Evolutionary conservation across 2,888 invertebrate species (phyloP).

Genomic region (Thecocarcelia acutangulata): DNA sequence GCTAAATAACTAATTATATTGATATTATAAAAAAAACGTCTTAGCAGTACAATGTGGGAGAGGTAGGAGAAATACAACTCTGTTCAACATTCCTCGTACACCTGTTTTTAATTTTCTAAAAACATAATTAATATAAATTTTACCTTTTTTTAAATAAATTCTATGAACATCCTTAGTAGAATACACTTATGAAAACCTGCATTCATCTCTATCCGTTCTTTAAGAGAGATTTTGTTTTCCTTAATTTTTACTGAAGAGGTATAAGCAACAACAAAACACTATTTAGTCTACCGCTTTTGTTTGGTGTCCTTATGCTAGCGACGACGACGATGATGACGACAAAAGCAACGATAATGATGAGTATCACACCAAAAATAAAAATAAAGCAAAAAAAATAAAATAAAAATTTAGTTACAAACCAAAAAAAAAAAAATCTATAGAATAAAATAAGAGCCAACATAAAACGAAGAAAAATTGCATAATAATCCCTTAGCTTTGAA

Average conservation of each 20-base stretch:
- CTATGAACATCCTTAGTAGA: constrained; percentile 34
- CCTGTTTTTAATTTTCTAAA: too few relatives aligned
- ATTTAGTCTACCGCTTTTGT: constrained; percentile 38
- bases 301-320: constrained; percentile 63
- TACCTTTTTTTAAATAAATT: background rate
- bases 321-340: constrained; percentile 52
- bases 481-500: constrained; percentile 80
- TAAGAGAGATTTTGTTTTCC: constrained; percentile 12
- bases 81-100: too few relatives aligned
- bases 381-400: background rate
- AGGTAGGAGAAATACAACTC: too few relatives aligned
- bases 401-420: background rate
- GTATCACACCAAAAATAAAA: constrained; percentile 41
- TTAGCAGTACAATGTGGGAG: too few relatives aligned
- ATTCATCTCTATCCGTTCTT: constrained; percentile 23
- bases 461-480: constrained; percentile 79
- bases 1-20: too few relatives aligned
- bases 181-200: constrained; percentile 31
- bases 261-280: constrained; percentile 47
- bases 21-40: too few relatives aligned
- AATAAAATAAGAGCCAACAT: constrained; percentile 69
- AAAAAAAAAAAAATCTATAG: constrained; percentile 9
- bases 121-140: constrained; percentile 17
- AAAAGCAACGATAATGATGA: constrained; percentile 51
- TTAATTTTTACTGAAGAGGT: constrained; percentile 17